These are phyloP conservation scores for Chymomyza caudatula DNA, from an alignment of 2,888 invertebrate genomes.

Conservation along the genomic window DNA sequence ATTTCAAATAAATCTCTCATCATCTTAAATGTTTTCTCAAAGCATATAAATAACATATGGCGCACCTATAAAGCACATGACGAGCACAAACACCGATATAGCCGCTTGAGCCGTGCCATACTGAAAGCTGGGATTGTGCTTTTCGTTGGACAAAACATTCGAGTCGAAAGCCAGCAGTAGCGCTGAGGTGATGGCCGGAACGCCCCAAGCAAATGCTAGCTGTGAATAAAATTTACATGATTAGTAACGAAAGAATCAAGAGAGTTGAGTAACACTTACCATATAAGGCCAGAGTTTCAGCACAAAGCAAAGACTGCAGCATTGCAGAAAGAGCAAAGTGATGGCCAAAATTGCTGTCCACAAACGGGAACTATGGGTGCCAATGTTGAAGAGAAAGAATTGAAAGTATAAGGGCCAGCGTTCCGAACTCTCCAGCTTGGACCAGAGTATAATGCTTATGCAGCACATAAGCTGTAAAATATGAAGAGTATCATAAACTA, in stretches of 20 bases:
- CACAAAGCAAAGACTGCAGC: constrained; percentile 90
- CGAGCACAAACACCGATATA: constrained; percentile 85
- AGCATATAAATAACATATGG: constrained; percentile 59
- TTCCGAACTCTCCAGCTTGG: constrained; percentile 80
- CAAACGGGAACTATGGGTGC: constrained; percentile 88
- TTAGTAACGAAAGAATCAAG: constrained; percentile 8
- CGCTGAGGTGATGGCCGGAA: constrained; percentile 84
- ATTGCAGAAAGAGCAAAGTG: constrained; percentile 88
- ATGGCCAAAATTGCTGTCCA: constrained; percentile 92
- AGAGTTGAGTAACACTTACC: constrained; percentile 64
- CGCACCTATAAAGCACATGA: constrained; percentile 87
- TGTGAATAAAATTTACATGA: constrained; percentile 75
- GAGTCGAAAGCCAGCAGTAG: constrained; percentile 82
- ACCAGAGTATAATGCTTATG: constrained; percentile 87
- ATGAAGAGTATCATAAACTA: too few species aligned
- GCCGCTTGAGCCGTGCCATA: constrained; percentile 88
- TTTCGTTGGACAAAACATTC: constrained; percentile 80
- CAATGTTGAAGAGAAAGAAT: constrained; percentile 86
- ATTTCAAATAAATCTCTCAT: constrained; percentile 35
- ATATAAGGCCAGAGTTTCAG: constrained; percentile 86
- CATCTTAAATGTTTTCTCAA: constrained; percentile 11
- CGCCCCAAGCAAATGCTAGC: constrained; percentile 81
- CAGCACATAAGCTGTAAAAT: constrained; percentile 82
- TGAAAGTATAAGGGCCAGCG: constrained; percentile 85
- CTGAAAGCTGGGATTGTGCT: constrained; percentile 87